Evolutionary conservation across 2,797 vertebrate species (phyloP), one percentile per base, ranked within the genome.

Genomic region (Neosilurus hyrtlii): DNA sequence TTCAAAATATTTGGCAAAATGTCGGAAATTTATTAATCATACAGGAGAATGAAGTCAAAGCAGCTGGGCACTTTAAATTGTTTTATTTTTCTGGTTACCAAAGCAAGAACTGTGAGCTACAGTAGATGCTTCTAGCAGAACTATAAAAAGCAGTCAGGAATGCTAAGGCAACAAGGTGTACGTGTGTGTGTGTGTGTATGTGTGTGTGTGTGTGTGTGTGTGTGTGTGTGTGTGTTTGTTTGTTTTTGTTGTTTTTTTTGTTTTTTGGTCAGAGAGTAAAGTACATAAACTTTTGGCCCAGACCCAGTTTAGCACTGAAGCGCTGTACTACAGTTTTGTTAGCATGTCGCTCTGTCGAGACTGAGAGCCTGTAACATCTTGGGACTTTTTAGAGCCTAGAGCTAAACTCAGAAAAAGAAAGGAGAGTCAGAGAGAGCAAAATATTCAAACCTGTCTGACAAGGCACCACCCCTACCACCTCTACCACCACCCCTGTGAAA

Each of bases 381-480:
- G 16, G 30, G 24, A 61, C 43, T 65, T 78, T 78, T 7, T 52
- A 35, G 59, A 65, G 9, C 59, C 43, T 61, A n/a, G 43, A 30
- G 61, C 76, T 63, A 63, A 11, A 18, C 12, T 43, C 10, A 61
- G 1, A 37, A 20, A 80, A 37, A 63, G 49, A 74, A 80, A 83
- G 35, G 7, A 59, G 26, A 57, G 14, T 51, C 8, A 66, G 8
- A 49, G 15, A 57, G 37, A 80, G 51, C 8, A 59, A 80, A 35
- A 74, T 74, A 14, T 51, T 63, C 37, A 84, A 84, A 84, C 79
- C 83, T 76, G 83, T 85, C 49, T 65, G 20, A 78, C 80, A 71
- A 37, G 74, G 49, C 43, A 43, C 43, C 43, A 8, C 43, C 43
- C 43, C 26, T 65, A 22, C 68, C 18, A 18, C 1, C 8, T 76